Evolutionary conservation across 2,888 invertebrate species (phyloP), one percentile per base, ranked within the genome.

Genomic region (Cantharis rufa): DNA sequence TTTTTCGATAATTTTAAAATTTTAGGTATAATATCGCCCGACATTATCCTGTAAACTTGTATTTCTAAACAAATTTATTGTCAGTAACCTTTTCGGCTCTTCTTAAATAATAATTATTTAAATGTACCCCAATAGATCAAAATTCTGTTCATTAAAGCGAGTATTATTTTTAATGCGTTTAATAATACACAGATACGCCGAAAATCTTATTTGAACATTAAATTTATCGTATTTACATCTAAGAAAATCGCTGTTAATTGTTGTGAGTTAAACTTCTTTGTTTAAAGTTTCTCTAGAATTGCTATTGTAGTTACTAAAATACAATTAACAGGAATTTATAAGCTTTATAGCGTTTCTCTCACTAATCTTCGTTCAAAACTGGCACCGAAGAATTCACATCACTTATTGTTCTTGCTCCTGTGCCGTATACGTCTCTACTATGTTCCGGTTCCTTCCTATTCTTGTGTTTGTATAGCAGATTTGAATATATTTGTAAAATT

Each of bases 241-340:
- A 72, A 78, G 69, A 69, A 74, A 78, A 78, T 75, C 75, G 72
- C 70, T 78, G 75, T 78, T 71, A 78, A 74, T 68, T 72, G 68
- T 77, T 64, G 61, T 71, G 74, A 74, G 77, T 74, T 75, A 71
- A 78, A 78, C 77, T 78, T 78, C 77, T 78, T 78, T 78, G 77
- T 78, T 64, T 71, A 64, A 78, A 78, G 72, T 78, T 78, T 74
- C 77, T 70, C 74, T 78, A 70, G 74, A 78, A 72, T 70, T 70
- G 72, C 72, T 72, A 78, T 78, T 75, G 77, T 78, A 78, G 77
- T 72, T 74, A 71, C 74, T 78, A 75, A 78, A 75, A 78, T 78
- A 78, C 77, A 78, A 78, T 78, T 78, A 78, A 78, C 77, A 78
- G 74, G 77, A 78, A 78, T 78, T 78, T 78, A 78, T 78, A 78